Conservation (phyloP, 2,888 invertebrate genomes). For the Phalangium opilio region DNA sequence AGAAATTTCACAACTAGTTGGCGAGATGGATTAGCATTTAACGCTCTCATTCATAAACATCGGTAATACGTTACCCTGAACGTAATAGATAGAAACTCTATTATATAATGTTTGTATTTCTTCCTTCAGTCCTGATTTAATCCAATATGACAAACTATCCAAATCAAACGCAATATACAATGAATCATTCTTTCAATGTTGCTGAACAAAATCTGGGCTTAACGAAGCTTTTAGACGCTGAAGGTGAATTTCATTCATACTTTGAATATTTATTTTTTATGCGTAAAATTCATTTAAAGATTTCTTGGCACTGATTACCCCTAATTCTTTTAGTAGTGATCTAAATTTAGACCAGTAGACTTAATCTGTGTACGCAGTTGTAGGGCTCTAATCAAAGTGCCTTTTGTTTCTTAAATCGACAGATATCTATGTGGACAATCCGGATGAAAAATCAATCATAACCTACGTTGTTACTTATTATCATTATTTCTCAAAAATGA, state of each 20-base stretch:
- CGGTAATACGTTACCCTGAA: background rate
- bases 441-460: slow-evolving; percentile 99
- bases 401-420: slow-evolving; percentile 5
- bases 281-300: slow-evolving; percentile 3
- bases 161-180: slow-evolving; percentile 92
- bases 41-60: slow-evolving; percentile 76
- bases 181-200: slow-evolving; percentile 90
- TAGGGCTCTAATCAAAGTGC: slow-evolving; percentile 3
- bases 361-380: background rate
- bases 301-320: slow-evolving; percentile 3
- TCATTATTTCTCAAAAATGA: slow-evolving; percentile 99
- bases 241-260: slow-evolving; percentile 39
- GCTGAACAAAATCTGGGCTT: slow-evolving; percentile 95
- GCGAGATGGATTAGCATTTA: slow-evolving; percentile 96
- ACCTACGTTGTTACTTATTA: slow-evolving; percentile 99
- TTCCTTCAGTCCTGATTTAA: slow-evolving; percentile 56
- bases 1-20: slow-evolving; percentile 94
- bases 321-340: background rate
- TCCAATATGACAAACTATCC: slow-evolving; percentile 84
- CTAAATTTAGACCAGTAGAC: background rate
- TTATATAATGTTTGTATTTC: slow-evolving; percentile 10
- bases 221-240: slow-evolving; percentile 89
- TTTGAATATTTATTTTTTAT: too few species aligned
- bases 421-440: slow-evolving; percentile 96
- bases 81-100: background rate